A percentile compares a stretch with the other conserved stretches of the same genome.
These are phyloP conservation scores for Pegoplata infirma DNA, from an alignment of 2,888 invertebrate genomes.

Conservation along the genomic window DNA sequence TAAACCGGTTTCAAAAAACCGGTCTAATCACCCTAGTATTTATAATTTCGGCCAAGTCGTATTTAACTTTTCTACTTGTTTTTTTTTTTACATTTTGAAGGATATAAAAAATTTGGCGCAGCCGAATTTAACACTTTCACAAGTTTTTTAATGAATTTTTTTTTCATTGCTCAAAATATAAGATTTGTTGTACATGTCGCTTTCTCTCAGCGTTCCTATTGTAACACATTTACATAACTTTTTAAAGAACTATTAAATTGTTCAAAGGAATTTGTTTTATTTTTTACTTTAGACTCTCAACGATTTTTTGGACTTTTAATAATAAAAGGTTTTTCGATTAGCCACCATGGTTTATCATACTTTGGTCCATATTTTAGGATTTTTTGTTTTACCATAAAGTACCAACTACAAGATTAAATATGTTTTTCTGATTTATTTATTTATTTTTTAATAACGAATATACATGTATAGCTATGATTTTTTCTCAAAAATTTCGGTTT, in stretches of 20 bases:
- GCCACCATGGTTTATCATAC: conserved; percentile 25
- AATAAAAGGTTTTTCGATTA: conserved; percentile 16
- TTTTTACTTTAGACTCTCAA: not conserved
- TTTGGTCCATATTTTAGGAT: conserved; percentile 60
- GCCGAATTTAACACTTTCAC: too few species aligned
- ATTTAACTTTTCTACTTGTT: too few species aligned
- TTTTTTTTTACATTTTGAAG: too few species aligned
- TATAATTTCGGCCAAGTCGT: too few species aligned
- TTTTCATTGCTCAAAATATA: too few species aligned
- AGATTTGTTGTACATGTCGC: too few species aligned
- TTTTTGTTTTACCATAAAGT: conserved; percentile 28
- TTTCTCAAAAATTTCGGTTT: conserved; percentile 7
- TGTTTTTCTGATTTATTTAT: conserved; percentile 12
- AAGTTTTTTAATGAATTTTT: too few species aligned
- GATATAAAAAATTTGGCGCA: too few species aligned
- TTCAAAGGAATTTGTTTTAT: not conserved
- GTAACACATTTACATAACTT: too few species aligned
- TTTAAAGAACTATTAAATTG: not conserved
- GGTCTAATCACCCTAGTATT: too few species aligned
- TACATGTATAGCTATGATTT: conserved; percentile 23
- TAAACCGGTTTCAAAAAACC: too few species aligned
- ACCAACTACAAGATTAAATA: conserved; percentile 26
- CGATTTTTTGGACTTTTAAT: not conserved
- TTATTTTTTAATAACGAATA: conserved; percentile 36
- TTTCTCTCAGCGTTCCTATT: too few species aligned